Evolutionary conservation across 2,888 invertebrate species (phyloP).

Genomic region (Ashinkailepas kermadecensis): DNA sequence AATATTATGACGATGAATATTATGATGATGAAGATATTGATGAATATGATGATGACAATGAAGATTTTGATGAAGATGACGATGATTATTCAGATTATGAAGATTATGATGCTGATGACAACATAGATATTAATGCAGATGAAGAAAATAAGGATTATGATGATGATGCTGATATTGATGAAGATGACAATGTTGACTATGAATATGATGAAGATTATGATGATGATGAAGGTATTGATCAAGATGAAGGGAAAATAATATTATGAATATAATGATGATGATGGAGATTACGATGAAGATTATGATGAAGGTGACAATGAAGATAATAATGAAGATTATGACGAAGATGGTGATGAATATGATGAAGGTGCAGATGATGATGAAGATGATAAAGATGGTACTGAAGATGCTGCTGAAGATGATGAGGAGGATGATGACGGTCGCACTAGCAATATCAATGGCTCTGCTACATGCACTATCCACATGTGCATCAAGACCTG

Average conservation of each 20-base stretch:
- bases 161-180: background rate
- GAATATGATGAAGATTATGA: background rate
- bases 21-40: background rate
- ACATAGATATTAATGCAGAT: background rate
- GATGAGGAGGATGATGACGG: too few relatives aligned
- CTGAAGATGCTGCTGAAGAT: too few relatives aligned
- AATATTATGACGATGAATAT: background rate
- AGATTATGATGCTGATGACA: background rate
- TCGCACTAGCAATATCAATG: too few relatives aligned
- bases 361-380: too few relatives aligned
- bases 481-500: too few relatives aligned
- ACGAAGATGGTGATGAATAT: background rate
- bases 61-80: background rate
- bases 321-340: background rate
- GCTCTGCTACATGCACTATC: too few relatives aligned
- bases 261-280: background rate
- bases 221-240: too few relatives aligned
- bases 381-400: too few relatives aligned
- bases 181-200: background rate
- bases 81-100: background rate
- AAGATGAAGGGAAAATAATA: too few relatives aligned
- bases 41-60: background rate
- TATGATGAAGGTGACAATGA: background rate
- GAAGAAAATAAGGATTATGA: background rate
- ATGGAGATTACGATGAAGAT: background rate